Conservation (phyloP, 2,888 invertebrate species). For the Acanthosepion lycidas region DNA sequence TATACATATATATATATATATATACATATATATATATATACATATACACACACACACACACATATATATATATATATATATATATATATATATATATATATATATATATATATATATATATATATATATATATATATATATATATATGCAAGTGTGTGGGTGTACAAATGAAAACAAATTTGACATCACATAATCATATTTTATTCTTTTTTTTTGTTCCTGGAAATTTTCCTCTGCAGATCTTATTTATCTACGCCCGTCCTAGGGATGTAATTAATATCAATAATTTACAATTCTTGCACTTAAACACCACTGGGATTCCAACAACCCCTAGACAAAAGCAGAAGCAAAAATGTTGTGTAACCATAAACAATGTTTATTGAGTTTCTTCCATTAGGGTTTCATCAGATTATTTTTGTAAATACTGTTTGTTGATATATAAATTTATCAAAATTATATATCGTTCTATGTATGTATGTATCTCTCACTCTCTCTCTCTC, state of each 20-base stretch:
- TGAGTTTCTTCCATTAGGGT: no score
- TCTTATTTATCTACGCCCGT: background rate
- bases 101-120: background rate
- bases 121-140: slow-evolving; percentile 2
- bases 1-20: background rate
- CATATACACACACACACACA: no score
- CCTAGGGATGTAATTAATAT: background rate
- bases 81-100: background rate
- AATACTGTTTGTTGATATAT: no score
- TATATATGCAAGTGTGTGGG: background rate
- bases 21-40: no score
- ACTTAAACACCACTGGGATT: background rate
- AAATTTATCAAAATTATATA: no score
- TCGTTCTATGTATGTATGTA: no score
- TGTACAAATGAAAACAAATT: background rate
- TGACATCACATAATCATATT: background rate
- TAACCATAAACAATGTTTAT: no score
- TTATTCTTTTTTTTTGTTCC: background rate
- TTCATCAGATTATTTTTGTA: no score
- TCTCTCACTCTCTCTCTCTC: no score
- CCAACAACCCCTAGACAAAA: background rate
- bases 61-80: background rate
- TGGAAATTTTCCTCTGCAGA: background rate
- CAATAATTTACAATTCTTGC: background rate
- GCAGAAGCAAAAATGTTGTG: background rate